A percentile compares a stretch with the other conserved stretches of the same genome.
phyloP scores from a whole-genome alignment of 2,797 vertebrate genomes.

The Pelochelys cantorii region DNA sequence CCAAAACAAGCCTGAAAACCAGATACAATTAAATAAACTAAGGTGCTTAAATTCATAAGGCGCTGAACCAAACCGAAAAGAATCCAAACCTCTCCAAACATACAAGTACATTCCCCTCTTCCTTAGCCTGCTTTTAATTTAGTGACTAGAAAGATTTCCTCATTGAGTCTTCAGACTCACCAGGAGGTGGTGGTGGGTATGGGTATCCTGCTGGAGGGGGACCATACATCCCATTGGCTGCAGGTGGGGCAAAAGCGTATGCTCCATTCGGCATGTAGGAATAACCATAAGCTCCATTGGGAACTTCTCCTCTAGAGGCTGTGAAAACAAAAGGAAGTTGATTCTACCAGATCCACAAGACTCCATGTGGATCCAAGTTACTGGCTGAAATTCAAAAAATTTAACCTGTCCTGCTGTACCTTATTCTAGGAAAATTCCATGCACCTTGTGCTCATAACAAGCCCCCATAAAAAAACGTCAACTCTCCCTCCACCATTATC shows the following conservation, averaged over 20 bases:
- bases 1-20: neutral
- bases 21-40: neutral
- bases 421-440: neutral
- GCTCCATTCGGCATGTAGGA: conserved; percentile 93
- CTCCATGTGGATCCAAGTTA: neutral
- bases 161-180: conserved; percentile 74
- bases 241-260: conserved; percentile 86
- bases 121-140: neutral
- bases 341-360: neutral
- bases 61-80: neutral
- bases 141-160: neutral
- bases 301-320: conserved; percentile 95
- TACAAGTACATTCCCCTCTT: neutral
- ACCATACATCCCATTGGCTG: conserved; percentile 89
- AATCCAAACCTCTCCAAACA: neutral
- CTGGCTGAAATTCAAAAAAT: neutral
- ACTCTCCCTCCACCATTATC: neutral
- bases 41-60: neutral
- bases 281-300: conserved; percentile 86
- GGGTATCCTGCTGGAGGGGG: conserved; percentile 89
- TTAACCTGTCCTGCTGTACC: neutral
- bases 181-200: conserved; percentile 88
- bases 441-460: neutral
- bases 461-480: neutral
- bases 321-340: conserved; percentile 58